Percentiles rank a stretch among this genome's conserved stretches.
Evolutionary conservation across 2,888 invertebrate species (phyloP).

Genomic region (Drosophila setosimentum): DNA sequence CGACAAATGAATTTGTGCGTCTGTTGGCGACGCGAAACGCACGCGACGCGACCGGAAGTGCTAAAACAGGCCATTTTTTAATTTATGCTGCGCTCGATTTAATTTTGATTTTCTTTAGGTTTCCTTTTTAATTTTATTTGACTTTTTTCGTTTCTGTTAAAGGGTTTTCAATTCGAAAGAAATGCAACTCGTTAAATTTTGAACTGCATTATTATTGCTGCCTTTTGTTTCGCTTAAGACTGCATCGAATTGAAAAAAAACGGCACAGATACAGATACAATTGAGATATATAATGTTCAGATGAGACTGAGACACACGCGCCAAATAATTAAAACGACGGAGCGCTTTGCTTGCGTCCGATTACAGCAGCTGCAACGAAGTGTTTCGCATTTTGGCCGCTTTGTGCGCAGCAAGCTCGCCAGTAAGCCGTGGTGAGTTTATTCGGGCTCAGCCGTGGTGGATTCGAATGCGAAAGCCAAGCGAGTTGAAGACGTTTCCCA

Average conservation of each 20-base stretch:
- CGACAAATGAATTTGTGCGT: constrained; percentile 80
- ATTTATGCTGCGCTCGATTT: constrained; percentile 15
- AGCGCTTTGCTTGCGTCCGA: constrained; percentile 80
- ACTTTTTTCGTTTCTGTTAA: not conserved
- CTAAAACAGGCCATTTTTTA: constrained; percentile 82
- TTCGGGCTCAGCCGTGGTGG: constrained; percentile 13
- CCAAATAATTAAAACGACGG: constrained; percentile 17
- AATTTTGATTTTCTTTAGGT: constrained; percentile 11
- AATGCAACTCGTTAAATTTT: constrained; percentile 18
- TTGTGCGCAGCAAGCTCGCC: constrained; percentile 50
- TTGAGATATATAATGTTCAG: not conserved
- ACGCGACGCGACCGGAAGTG: constrained; percentile 83
- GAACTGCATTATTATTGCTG: constrained; percentile 40
- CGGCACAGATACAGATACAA: constrained; percentile 15
- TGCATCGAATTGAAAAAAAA: not conserved
- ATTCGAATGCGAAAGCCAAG: constrained; percentile 31
- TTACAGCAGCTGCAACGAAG: constrained; percentile 81
- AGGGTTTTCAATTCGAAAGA: constrained; percentile 15
- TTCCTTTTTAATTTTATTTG: not conserved
- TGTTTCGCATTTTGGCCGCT: constrained; percentile 64
- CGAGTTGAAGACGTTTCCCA: constrained; percentile 21
- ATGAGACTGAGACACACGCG: constrained; percentile 28
- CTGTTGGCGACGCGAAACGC: constrained; percentile 79
- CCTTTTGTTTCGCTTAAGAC: constrained; percentile 8
- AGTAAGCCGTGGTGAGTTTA: constrained; percentile 60